A percentile compares a stretch with the other conserved stretches of the same genome.
Conservation (phyloP, 30 jellyfish, hydroid and myxozoan genomes). For the Turritopsis dohrnii region DNA sequence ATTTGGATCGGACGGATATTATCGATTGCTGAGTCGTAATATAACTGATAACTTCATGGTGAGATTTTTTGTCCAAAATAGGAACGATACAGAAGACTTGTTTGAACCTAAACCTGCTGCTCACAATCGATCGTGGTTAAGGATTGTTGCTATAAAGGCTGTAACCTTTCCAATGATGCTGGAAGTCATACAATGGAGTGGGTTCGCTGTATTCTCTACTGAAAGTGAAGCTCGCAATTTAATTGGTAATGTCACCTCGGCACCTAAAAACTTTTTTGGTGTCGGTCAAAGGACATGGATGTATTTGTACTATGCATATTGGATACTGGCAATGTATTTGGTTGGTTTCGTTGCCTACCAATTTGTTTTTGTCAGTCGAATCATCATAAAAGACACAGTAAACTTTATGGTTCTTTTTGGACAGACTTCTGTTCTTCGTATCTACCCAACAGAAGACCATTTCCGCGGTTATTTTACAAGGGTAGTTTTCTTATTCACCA, state of each 20-base stretch:
- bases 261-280: neutral
- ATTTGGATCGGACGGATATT: conserved; percentile 49
- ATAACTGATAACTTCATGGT: conserved; percentile 49
- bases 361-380: conserved; percentile 41
- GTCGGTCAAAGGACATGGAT: conserved; percentile 40
- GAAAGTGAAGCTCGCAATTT: neutral
- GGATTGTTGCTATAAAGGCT: conserved; percentile 47
- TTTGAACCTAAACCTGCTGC: conserved; percentile 5
- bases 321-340: conserved; percentile 57
- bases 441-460: conserved; percentile 1
- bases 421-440: conserved; percentile 41
- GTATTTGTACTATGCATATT: conserved; percentile 22
- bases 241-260: conserved; percentile 27
- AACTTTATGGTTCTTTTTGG: conserved; percentile 59
- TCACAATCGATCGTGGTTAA: conserved; percentile 58
- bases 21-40: conserved; percentile 49
- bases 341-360: conserved; percentile 71
- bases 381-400: conserved; percentile 55
- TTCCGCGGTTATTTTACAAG: neutral
- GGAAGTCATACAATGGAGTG: conserved; percentile 65
- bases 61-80: conserved; percentile 45
- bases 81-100: conserved; percentile 10
- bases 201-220: conserved; percentile 21
- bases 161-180: conserved; percentile 47
- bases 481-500: neutral